Base-by-base conservation (phyloP, 2,113 vertebrate species). In the Actinemys pallida region DNA sequence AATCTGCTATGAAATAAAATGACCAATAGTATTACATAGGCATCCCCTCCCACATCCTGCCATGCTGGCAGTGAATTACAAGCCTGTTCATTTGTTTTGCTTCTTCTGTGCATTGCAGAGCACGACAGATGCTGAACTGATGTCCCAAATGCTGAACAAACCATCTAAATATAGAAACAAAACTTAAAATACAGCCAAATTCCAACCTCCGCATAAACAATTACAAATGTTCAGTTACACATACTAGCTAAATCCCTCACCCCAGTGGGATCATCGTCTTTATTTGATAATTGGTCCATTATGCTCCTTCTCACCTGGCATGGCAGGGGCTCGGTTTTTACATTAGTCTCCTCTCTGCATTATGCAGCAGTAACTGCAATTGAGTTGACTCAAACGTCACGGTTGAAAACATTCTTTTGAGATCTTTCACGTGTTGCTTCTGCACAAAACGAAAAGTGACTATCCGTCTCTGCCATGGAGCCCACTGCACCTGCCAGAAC, bases 331-430 rank as follows among this genome's bases (percentile, higher is more conserved):
- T 90, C 29, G 8, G 80, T 49, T 96, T 88, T 91, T 93, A 96
- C 95, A 95, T 93, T 80, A 93, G 75, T 81, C 90, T 90, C 90
- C 81, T 83, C 49, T 78, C 90, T 93, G 42, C 85, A 83, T 87
- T 95, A 2, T n/a, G 50, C 39, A 95, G 56, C 72, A 92, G 75
- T 89, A 92, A 93, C 83, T 47, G 81, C 84, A 96, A 91, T 91
- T 94, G 84, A 91, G 87, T 83, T 92, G 78, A 84, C 72, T 95
- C 62, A 89, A 84, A 94, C 78, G 45, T 87, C 85, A 88, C 90
- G 75, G 31, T 54, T 53, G 5, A 91, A 93, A 95, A n/a, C 13
- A 65, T 31, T 80, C 10, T 81, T 89, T 85, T 89, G 81, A 84
- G 95, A 82, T 10, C 39, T 10, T 57, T 89, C 6, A 0, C 47